Percentiles rank a stretch among this genome's conserved stretches.
phyloP scores from a whole-genome alignment of 2,888 invertebrate genomes.

The Sinopyrophorus schimmeli region DNA sequence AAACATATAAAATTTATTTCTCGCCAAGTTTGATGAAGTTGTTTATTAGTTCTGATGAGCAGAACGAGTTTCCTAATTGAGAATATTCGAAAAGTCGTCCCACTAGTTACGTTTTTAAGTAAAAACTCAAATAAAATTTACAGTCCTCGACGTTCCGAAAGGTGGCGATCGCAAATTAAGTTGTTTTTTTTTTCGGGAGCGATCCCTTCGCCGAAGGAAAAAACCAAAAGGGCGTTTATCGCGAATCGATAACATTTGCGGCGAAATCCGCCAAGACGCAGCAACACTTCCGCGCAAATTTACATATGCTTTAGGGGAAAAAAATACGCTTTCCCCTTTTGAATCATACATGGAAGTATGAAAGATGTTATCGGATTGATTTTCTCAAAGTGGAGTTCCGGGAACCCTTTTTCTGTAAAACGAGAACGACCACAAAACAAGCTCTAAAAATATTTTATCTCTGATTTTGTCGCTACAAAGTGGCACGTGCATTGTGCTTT shows the following conservation, averaged over 20 bases:
- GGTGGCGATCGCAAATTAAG: slow-evolving; percentile 12
- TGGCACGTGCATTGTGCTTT: slow-evolving; percentile 9
- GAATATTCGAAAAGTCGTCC: too few relatives aligned
- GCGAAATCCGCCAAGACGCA: slow-evolving; percentile 18
- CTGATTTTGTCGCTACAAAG: slow-evolving; percentile 21
- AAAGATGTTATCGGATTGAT: slow-evolving; percentile 30
- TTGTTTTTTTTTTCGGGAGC: slow-evolving; percentile 5
- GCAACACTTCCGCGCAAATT: slow-evolving; percentile 21
- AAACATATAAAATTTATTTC: too few relatives aligned
- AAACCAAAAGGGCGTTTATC: slow-evolving; percentile 8
- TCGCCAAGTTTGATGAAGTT: too few relatives aligned
- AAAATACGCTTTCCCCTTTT: slow-evolving; percentile 5
- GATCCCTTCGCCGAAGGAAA: too few relatives aligned
- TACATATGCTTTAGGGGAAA: slow-evolving; percentile 18
- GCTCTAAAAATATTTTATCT: slow-evolving; percentile 20
- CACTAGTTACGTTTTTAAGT: too few relatives aligned
- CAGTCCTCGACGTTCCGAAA: not conserved
- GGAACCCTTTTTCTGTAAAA: slow-evolving; percentile 20
- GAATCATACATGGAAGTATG: slow-evolving; percentile 21
- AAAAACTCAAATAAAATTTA: too few relatives aligned
- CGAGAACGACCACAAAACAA: slow-evolving; percentile 22
- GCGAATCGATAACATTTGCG: slow-evolving; percentile 25
- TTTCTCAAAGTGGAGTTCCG: slow-evolving; percentile 27
- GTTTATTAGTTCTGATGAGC: too few relatives aligned
- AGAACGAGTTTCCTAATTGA: too few relatives aligned